Evolutionary conservation across 2,797 vertebrate species (phyloP).

Genomic region (Loris lydekkerianus): DNA sequence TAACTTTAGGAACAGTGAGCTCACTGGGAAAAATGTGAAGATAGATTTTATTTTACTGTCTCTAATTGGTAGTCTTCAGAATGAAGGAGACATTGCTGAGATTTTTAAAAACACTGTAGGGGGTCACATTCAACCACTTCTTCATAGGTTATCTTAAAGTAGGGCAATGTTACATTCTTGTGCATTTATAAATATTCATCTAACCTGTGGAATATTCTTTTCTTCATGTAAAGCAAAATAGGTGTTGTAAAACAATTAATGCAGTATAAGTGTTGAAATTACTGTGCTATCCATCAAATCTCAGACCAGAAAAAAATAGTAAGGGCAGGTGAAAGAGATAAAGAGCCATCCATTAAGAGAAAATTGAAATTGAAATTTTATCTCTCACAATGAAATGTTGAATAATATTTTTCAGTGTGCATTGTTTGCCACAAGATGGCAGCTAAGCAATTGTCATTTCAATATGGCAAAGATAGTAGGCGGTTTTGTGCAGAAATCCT

Average conservation of each 20-base stretch:
- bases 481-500: slow-evolving; percentile 33
- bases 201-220: neutral
- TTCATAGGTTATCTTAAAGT: slow-evolving; percentile 60
- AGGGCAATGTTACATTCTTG: slow-evolving; percentile 32
- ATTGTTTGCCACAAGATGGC: slow-evolving; percentile 78
- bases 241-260: slow-evolving; percentile 24
- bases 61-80: slow-evolving; percentile 42
- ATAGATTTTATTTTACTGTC: slow-evolving; percentile 54
- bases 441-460: slow-evolving; percentile 41
- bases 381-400: slow-evolving; percentile 45
- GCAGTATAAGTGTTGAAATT: slow-evolving; percentile 33
- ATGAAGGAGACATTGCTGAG: neutral
- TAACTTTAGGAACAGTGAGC: neutral
- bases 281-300: neutral
- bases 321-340: slow-evolving; percentile 10
- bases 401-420: slow-evolving; percentile 69
- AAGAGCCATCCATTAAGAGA: slow-evolving; percentile 4
- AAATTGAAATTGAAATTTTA: slow-evolving; percentile 66
- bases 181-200: slow-evolving; percentile 30
- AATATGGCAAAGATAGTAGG: slow-evolving; percentile 56
- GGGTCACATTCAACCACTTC: neutral
- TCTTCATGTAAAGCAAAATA: neutral
- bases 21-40: slow-evolving; percentile 44
- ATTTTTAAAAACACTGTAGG: neutral
- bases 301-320: slow-evolving; percentile 12